Base-by-base conservation (phyloP, 2,888 invertebrate species). In the Andrena flavipes region DNA sequence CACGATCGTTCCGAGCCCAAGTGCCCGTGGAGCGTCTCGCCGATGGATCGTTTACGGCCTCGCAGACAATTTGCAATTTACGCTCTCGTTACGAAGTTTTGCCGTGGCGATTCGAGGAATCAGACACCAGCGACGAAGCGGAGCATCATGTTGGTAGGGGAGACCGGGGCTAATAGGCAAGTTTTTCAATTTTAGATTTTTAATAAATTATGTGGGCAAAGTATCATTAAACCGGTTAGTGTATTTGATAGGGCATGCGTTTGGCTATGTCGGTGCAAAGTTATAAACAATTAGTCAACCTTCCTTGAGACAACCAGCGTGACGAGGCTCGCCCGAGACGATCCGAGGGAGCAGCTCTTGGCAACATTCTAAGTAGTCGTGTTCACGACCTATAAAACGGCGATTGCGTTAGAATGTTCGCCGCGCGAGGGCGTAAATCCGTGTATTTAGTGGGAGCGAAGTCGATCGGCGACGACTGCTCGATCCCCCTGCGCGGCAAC, bases 371-470 rank as follows among this genome's bases (percentile, higher is more conserved):
- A n/a, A n/a, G n/a, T n/a, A 49, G 59, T n/a, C 76, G 23, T 75
- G 69, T 79, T 82, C 73, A 77, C 48, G 75, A 82, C 54, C 82
- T 56, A 85, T 87, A 86, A 85, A 87, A 65, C 70, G 51, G 2
- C 48, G 62, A 49, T 62, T 42, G 56, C 64, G 63, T 33, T 62
- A 29, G 51, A 65, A 54, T 8, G 73, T 23, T 1, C 23, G 33
- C 8, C 65, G 16, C 33, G 48, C 76, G 35, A 77, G 72, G 51
- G 70, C 75, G 71, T 85, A 88, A 90, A 90, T 78, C 80, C 69
- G 75, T 51, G 77, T 81, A 86, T 88, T 87, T 88, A 86, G 82
- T 73, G 80, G 72, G 73, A 85, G 75, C 85, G 76, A 81, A 87
- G 84, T 84, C 80, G 82, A 84, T 85, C 78, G 79, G 48, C 69